Evolutionary conservation across 2,888 invertebrate species (phyloP).

Genomic region (Caenorhabditis becei): DNA sequence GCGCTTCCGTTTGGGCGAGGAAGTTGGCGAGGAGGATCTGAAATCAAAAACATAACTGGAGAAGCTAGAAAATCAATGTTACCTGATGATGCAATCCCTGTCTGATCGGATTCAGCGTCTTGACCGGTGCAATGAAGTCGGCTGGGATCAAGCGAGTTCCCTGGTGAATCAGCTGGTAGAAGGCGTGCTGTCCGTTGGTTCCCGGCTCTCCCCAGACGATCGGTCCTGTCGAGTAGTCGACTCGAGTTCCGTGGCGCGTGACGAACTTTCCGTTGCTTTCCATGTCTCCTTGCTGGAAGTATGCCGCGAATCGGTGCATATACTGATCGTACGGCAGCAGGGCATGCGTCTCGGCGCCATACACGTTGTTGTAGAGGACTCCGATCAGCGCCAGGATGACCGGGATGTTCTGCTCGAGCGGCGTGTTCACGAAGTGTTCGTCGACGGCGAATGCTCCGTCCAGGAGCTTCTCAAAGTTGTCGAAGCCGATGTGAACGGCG

Average conservation of each 20-base stretch:
- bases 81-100: conserved; percentile 91
- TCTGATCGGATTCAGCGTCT: conserved; percentile 91
- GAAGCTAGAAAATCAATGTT: too few species aligned
- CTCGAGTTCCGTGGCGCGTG: conserved; percentile 83
- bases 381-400: conserved; percentile 94
- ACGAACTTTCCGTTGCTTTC: conserved; percentile 96
- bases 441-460: conserved; percentile 95
- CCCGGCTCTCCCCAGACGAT: conserved; percentile 99
- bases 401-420: conserved; percentile 93
- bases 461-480: conserved; percentile 93
- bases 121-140: conserved; percentile 95
- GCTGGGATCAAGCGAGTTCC: conserved; percentile 91
- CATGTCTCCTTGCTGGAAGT: conserved; percentile 94
- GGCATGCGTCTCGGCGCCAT: conserved; percentile 95
- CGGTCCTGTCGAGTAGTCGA: conserved; percentile 86
- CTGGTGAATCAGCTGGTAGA: conserved; percentile 88
- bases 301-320: conserved; percentile 97
- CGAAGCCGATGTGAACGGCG: conserved; percentile 91
- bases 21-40: conserved; percentile 95
- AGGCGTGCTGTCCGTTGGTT: conserved; percentile 99
- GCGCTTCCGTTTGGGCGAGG: conserved; percentile 97
- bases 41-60: neutral
- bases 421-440: conserved; percentile 91
- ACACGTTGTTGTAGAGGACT: conserved; percentile 93
- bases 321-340: conserved; percentile 98